Evolutionary conservation across 2,113 vertebrate genomes (phyloP).

Genomic region (Amia ocellicauda): DNA sequence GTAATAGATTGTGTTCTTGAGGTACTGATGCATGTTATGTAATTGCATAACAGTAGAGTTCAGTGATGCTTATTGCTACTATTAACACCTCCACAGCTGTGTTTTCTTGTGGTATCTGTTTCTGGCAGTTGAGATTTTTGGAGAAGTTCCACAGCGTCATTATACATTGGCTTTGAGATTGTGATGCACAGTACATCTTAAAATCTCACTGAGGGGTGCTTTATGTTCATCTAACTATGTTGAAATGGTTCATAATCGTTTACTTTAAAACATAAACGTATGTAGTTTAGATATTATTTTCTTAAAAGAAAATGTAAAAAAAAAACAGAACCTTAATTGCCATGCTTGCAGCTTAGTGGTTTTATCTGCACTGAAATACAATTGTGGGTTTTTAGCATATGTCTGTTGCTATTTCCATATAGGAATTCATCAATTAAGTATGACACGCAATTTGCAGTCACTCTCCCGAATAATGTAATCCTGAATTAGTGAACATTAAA

Average conservation of each 20-base stretch:
- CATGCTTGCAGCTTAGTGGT: not conserved
- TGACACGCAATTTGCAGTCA: slow-evolving; percentile 22
- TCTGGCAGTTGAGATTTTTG: too few relatives aligned
- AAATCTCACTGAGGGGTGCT: too few relatives aligned
- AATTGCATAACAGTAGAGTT: not conserved
- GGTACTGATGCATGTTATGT: slow-evolving; percentile 56
- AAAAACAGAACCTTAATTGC: not conserved
- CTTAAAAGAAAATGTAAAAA: not conserved
- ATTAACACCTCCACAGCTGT: slow-evolving; percentile 18
- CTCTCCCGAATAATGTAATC: slow-evolving; percentile 24
- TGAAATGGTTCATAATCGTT: too few relatives aligned
- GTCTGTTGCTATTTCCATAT: slow-evolving; percentile 31
- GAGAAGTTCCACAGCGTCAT: too few relatives aligned
- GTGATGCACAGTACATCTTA: too few relatives aligned
- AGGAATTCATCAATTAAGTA: slow-evolving; percentile 46
- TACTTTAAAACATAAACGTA: not conserved
- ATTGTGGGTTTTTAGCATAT: not conserved
- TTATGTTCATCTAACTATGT: too few relatives aligned
- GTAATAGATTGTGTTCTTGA: slow-evolving; percentile 68
- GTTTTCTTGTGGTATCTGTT: too few relatives aligned
- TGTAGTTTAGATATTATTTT: not conserved
- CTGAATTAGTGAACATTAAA: slow-evolving; percentile 67
- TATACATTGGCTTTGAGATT: too few relatives aligned
- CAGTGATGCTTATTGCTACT: not conserved
- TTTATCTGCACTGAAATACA: not conserved